Evolutionary conservation across 2,113 vertebrate species (phyloP).

Genomic region (Hippoglossus stenolepis): DNA sequence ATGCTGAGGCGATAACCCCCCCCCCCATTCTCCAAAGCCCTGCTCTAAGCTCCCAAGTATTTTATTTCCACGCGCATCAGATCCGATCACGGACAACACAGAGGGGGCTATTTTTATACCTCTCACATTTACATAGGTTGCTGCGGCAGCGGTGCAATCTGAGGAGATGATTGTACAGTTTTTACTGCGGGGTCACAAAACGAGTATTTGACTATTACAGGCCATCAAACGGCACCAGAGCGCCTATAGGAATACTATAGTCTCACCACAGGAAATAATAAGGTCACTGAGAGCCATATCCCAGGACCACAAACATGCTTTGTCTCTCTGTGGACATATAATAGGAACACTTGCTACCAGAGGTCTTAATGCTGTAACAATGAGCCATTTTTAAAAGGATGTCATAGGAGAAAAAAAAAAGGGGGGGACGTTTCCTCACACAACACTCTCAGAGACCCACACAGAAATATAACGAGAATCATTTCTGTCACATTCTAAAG

Average conservation of each 20-base stretch:
- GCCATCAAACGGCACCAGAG: slow-evolving; percentile 18
- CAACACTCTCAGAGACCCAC: not conserved
- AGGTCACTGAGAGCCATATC: slow-evolving; percentile 11
- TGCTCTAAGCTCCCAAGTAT: slow-evolving; percentile 20
- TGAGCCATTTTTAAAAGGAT: not conserved
- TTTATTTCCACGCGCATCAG: slow-evolving; percentile 34
- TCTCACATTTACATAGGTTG: not conserved
- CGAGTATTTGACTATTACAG: not conserved
- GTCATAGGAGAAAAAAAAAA: not conserved
- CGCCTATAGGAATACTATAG: slow-evolving; percentile 54
- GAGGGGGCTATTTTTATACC: not conserved
- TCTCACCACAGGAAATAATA: slow-evolving; percentile 41
- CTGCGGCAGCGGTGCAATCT: not conserved
- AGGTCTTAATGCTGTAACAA: not conserved
- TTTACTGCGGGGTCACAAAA: slow-evolving; percentile 4
- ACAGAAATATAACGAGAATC: not conserved
- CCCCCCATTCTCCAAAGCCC: not conserved
- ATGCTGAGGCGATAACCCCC: slow-evolving; percentile 61
- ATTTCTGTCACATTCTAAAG: not conserved
- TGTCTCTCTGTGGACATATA: slow-evolving; percentile 8
- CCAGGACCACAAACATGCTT: slow-evolving; percentile 6
- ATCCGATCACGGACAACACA: slow-evolving; percentile 16
- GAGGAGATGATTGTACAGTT: not conserved
- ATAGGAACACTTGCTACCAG: slow-evolving; percentile 11
- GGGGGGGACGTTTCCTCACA: not conserved